A percentile compares a stretch with the other conserved stretches of the same genome.
Evolutionary conservation across 2,113 vertebrate genomes (phyloP).

Genomic region (Salvelinus namaycush): DNA sequence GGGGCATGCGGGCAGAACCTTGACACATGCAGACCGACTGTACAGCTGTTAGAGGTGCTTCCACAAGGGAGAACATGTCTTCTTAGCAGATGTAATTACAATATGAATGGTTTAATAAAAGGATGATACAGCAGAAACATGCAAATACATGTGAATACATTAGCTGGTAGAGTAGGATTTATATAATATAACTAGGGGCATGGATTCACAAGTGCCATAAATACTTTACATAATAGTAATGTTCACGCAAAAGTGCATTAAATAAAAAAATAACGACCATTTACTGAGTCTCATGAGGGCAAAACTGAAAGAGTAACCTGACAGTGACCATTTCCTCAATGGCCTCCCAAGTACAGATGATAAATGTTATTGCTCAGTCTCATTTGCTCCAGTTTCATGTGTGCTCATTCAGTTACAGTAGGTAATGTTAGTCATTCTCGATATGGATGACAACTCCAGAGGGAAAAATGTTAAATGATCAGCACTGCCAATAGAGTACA

Average conservation of each 20-base stretch:
- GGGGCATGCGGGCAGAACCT: not conserved
- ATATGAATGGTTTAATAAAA: no score
- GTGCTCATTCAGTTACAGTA: not conserved
- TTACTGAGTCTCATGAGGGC: no score
- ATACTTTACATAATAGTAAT: not conserved
- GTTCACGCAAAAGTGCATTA: not conserved
- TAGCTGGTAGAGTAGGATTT: no score
- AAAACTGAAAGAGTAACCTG: not conserved
- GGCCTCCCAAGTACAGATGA: no score
- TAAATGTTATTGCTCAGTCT: no score
- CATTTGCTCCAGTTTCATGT: no score
- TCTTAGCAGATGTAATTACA: no score
- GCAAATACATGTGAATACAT: no score
- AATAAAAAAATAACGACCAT: not conserved
- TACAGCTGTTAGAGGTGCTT: no score
- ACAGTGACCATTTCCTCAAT: not conserved
- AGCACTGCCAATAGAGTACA: not conserved
- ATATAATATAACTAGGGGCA: no score
- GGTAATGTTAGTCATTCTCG: constrained; percentile 3
- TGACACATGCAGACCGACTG: not conserved
- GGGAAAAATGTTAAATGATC: not conserved
- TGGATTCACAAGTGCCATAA: not conserved
- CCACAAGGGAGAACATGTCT: no score
- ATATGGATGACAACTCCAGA: constrained; percentile 22
- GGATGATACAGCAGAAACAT: no score